Evolutionary conservation across 1,140 invertebrate genomes (phyloP).

Genomic region (Pectinophora gossypiella): DNA sequence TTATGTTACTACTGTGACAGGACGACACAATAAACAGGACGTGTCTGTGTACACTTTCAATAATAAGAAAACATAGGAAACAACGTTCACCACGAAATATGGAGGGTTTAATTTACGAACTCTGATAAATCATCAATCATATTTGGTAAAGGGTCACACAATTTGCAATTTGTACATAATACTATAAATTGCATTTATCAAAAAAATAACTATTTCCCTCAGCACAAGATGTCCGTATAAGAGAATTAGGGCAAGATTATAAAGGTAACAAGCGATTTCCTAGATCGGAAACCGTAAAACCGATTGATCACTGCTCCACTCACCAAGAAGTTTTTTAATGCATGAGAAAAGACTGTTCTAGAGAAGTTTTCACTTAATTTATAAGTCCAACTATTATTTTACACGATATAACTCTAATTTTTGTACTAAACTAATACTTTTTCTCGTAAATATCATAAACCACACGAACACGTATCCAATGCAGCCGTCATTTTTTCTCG

Average conservation of each 20-base stretch:
- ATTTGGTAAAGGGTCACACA: neutral
- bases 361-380: conserved; percentile 54
- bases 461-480: conserved; percentile 76
- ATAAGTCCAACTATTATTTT: conserved; percentile 34
- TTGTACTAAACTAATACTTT: conserved; percentile 64
- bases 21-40: neutral
- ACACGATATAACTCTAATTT: conserved; percentile 37
- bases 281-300: conserved; percentile 38
- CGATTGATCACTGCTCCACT: conserved; percentile 52
- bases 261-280: conserved; percentile 53
- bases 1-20: conserved; percentile 32
- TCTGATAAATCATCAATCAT: neutral
- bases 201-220: too few species aligned
- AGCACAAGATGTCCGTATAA: neutral
- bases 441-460: conserved; percentile 77
- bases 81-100: neutral
- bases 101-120: neutral
- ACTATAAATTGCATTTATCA: too few species aligned
- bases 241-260: neutral
- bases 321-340: conserved; percentile 63
- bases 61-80: neutral
- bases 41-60: neutral
- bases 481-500: conserved; percentile 77
- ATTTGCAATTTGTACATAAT: neutral
- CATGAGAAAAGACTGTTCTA: conserved; percentile 59